Evolutionary conservation across 64 coral and sea anemone species (phyloP).

Genomic region (Anthopleura sola): DNA sequence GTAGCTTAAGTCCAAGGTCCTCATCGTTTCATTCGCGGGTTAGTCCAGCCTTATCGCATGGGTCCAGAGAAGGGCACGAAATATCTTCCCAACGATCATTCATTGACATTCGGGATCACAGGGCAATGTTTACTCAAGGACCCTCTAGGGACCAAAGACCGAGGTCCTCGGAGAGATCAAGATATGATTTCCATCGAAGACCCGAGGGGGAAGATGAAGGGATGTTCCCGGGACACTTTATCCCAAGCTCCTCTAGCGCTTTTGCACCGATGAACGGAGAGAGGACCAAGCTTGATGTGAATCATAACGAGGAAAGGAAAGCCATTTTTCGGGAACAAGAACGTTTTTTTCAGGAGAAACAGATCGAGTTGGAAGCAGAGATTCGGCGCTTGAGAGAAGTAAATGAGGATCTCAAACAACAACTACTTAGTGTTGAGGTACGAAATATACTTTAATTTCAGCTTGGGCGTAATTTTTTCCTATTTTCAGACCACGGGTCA

Average conservation of each 20-base stretch:
- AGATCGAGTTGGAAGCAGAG: slow-evolving; percentile 37
- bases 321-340: slow-evolving; percentile 31
- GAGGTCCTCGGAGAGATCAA: not conserved
- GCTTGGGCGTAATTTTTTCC: not conserved
- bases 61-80: not conserved
- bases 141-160: not conserved
- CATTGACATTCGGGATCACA: not conserved
- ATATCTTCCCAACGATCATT: too few relatives aligned
- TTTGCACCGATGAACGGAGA: slow-evolving; percentile 31
- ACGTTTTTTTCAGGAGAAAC: not conserved
- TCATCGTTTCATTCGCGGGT: not conserved
- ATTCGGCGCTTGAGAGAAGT: not conserved
- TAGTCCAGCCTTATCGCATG: not conserved
- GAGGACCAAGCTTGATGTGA: not conserved
- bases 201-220: not conserved
- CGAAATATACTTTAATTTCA: not conserved
- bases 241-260: slow-evolving; percentile 33
- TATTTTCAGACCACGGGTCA: too few relatives aligned
- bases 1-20: not conserved
- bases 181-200: not conserved
- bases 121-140: not conserved
- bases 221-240: not conserved
- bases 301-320: slow-evolving; percentile 28
- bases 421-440: slow-evolving; percentile 61
- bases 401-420: slow-evolving; percentile 65